Conservation (phyloP, 2,888 invertebrate species). For the Drosophila barbarae region DNA sequence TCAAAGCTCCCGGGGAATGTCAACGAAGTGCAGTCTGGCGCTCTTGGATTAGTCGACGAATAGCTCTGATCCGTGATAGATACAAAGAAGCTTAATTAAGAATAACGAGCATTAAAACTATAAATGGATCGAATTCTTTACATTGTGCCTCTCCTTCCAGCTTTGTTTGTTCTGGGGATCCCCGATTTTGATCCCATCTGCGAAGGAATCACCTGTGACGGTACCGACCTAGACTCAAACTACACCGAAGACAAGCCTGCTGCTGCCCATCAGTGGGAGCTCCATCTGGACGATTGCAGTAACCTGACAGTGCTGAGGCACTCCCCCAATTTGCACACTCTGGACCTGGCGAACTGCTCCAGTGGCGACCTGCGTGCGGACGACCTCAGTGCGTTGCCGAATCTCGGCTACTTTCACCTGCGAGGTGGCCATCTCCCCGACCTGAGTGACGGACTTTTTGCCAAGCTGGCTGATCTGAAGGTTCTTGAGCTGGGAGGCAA, state of each 20-base stretch:
- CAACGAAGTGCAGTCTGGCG: not conserved
- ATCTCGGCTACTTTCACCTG: conserved; percentile 2
- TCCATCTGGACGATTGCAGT: conserved; percentile 8
- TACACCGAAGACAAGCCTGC: conserved; percentile 4
- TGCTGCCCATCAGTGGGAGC: conserved; percentile 4
- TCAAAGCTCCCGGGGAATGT: conserved; percentile 4
- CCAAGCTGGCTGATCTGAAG: conserved; percentile 4
- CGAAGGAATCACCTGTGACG: conserved; percentile 4
- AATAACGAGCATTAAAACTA: not conserved
- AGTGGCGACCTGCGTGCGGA: not conserved
- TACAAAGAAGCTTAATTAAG: conserved; percentile 1
- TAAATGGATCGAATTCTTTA: conserved; percentile 8
- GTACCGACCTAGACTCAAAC: not conserved
- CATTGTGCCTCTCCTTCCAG: conserved; percentile 1
- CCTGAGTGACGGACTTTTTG: not conserved
- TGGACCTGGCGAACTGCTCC: not conserved
- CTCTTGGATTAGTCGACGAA: conserved; percentile 9
- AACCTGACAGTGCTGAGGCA: conserved; percentile 2
- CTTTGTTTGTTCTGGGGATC: conserved; percentile 7
- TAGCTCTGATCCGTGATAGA: not conserved
- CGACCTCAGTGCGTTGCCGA: conserved; percentile 1
- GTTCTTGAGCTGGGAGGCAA: conserved; percentile 8
- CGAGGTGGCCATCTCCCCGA: not conserved
- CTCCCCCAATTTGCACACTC: not conserved
- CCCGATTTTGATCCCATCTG: conserved; percentile 1